These are phyloP conservation scores for Rhamnusium bicolor DNA, from an alignment of 2,888 invertebrate genomes.

Conservation along the genomic window DNA sequence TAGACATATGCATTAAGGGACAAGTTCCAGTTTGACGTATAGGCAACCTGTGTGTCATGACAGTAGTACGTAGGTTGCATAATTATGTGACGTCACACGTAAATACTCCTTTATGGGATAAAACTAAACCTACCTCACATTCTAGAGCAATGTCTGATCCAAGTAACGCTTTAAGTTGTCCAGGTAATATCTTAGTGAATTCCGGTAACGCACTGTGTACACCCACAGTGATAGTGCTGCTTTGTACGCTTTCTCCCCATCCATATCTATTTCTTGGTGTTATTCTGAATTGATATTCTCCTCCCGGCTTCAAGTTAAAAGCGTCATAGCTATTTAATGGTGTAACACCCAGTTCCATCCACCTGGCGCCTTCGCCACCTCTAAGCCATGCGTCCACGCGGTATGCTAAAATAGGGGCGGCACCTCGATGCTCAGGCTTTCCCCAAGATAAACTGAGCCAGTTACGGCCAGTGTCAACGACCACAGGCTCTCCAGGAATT, in stretches of 20 bases:
- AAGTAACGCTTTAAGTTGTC: conserved; percentile 83
- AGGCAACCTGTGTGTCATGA: too few relatives aligned
- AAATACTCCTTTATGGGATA: too few relatives aligned
- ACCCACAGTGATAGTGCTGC: conserved; percentile 78
- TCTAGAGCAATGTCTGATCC: conserved; percentile 79
- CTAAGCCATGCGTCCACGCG: conserved; percentile 84
- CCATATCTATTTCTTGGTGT: conserved; percentile 93
- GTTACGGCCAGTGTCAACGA: conserved; percentile 87
- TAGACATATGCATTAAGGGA: too few relatives aligned
- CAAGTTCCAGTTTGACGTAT: too few relatives aligned
- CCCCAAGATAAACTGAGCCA: conserved; percentile 91
- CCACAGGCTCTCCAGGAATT: conserved; percentile 82
- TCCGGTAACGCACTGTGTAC: conserved; percentile 82
- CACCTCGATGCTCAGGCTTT: conserved; percentile 79
- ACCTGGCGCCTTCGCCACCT: conserved; percentile 86
- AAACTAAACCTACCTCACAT: conserved; percentile 78
- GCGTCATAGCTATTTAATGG: conserved; percentile 87
- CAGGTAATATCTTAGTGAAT: conserved; percentile 83
- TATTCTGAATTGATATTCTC: conserved; percentile 89
- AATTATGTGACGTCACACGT: too few relatives aligned
- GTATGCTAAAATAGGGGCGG: conserved; percentile 87
- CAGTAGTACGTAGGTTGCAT: too few relatives aligned
- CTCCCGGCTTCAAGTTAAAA: conserved; percentile 85
- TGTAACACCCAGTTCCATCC: conserved; percentile 87
- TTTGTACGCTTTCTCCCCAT: conserved; percentile 86